These are phyloP conservation scores for Eleutherodactylus coqui DNA, from an alignment of 2,797 vertebrate genomes.

Conservation along the genomic window DNA sequence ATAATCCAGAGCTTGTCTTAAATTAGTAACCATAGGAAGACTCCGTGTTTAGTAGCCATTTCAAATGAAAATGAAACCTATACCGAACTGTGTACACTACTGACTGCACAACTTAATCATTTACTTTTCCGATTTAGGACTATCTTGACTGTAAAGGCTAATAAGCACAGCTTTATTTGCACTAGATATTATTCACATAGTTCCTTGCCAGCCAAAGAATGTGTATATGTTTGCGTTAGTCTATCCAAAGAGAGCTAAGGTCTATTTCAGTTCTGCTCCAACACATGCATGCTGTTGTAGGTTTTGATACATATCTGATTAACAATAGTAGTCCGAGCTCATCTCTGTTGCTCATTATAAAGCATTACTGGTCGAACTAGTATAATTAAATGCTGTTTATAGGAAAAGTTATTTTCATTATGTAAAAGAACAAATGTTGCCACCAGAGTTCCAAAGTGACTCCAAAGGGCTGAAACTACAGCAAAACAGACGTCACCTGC, in stretches of 20 bases:
- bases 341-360: not conserved
- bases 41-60: not conserved
- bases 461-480: too few relatives aligned
- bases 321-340: not conserved
- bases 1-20: slow-evolving; percentile 3
- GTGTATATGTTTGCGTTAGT: not conserved
- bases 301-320: not conserved
- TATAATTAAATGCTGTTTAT: too few relatives aligned
- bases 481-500: too few relatives aligned
- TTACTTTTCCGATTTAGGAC: not conserved
- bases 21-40: not conserved
- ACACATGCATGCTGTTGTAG: not conserved
- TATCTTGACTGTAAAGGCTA: not conserved
- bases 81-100: not conserved
- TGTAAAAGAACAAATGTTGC: too few relatives aligned
- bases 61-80: not conserved
- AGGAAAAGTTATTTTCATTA: too few relatives aligned
- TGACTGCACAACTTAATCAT: not conserved
- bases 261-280: not conserved
- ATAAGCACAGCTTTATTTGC: not conserved
- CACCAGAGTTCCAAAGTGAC: too few relatives aligned
- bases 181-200: not conserved
- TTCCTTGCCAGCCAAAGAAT: slow-evolving; percentile 1
- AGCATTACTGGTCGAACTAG: not conserved
- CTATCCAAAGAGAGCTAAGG: not conserved